Conservation (phyloP, 2,797 vertebrate species). For the Sparidentex hasta region DNA sequence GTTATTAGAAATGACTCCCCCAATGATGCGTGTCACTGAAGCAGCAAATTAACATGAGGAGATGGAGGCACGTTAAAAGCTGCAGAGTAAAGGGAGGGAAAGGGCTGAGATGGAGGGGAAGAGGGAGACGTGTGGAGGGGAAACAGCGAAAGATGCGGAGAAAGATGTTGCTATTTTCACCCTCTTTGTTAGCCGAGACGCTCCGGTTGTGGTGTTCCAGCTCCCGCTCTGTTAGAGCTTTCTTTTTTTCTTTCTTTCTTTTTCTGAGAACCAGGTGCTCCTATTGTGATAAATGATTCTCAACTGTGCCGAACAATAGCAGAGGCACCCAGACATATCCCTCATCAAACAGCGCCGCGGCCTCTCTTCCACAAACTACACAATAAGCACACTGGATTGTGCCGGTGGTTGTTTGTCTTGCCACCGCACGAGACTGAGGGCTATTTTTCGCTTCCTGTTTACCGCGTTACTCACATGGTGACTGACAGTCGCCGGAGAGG, state of each 20-base stretch:
- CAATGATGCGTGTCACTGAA: slow-evolving; percentile 89
- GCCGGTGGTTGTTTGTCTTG: slow-evolving; percentile 58
- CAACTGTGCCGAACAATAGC: slow-evolving; percentile 70
- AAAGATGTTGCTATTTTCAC: slow-evolving; percentile 75
- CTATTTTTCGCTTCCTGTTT: slow-evolving; percentile 68
- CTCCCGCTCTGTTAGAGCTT: slow-evolving; percentile 69
- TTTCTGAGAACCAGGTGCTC: slow-evolving; percentile 69
- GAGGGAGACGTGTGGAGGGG: slow-evolving; percentile 33
- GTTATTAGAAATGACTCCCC: slow-evolving; percentile 85
- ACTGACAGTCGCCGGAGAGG: slow-evolving; percentile 54
- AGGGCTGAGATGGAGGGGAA: slow-evolving; percentile 36
- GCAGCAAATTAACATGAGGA: slow-evolving; percentile 90
- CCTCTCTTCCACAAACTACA: slow-evolving; percentile 63
- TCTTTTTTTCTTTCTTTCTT: neutral
- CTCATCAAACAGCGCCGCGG: slow-evolving; percentile 67
- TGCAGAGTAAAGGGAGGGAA: slow-evolving; percentile 47
- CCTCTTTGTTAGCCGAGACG: slow-evolving; percentile 69
- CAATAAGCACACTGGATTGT: slow-evolving; percentile 54
- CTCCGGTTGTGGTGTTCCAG: slow-evolving; percentile 63
- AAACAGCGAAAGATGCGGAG: slow-evolving; percentile 59
- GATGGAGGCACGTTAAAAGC: slow-evolving; percentile 80
- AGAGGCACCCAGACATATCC: slow-evolving; percentile 66
- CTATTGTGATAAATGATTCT: slow-evolving; percentile 79
- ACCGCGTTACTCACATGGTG: slow-evolving; percentile 51
- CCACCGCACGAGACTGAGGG: slow-evolving; percentile 39